Evolutionary conservation across 2,113 vertebrate genomes (phyloP), one percentile per base, ranked within the genome.

Genomic region (Caranx melampygus): DNA sequence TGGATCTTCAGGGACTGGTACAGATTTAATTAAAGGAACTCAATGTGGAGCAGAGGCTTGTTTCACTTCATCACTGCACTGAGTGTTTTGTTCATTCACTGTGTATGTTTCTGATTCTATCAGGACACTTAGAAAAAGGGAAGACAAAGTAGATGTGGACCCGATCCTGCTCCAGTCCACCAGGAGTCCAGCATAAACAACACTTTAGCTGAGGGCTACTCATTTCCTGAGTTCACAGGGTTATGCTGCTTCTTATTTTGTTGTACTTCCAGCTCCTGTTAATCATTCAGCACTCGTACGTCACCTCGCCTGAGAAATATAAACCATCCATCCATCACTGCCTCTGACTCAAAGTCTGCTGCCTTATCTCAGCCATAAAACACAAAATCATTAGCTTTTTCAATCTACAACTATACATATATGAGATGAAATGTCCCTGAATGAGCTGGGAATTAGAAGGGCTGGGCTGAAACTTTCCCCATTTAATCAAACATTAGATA

Each of bases 21-120:
- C 4, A 57, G 61, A 63, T 68, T 77, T 71, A 81, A 79, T 77
- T 79, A 77, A 72, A 14, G 26, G n/a, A 31, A 55, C 70, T 88
- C 76, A 77, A 83, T 66, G 35, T 72, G 20, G 12, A 67, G 20
- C 20, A 3, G 16, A 5, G 7, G 58, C 21, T 57, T 77, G 31
- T 31, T 66, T 59, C 57, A 37, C 26, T 14, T 69, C 42, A 64
- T 59, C 70, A 14, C 31, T 26, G 54, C 13, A 3, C 78, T 7
- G 7, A 37, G 20, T 26, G 31, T 66, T 72, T 16, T 6, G 3
- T 65, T 49, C 52, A n/a, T 42, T 68, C 14, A 6, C 2, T 16
- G 18, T 67, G 37, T 40, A 9, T 52, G 54, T 67, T 47, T 62
- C 11, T 14, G 16, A 58, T 51, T 64, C 13, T 69, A 55, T 55